Evolutionary conservation across 1,140 invertebrate genomes (phyloP), one percentile per base, ranked within the genome.

Genomic region (Atta colombica): DNA sequence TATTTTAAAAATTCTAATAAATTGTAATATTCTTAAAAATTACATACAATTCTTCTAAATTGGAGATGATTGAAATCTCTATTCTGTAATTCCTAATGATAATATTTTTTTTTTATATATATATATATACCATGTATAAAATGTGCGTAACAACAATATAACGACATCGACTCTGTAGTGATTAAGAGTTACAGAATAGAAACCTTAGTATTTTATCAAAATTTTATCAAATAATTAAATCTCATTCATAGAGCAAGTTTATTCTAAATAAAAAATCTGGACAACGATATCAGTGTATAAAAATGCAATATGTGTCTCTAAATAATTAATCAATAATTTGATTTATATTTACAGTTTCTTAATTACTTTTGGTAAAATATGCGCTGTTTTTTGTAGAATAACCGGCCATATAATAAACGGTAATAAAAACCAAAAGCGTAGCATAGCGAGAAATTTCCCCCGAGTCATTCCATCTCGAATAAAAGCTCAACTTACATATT

Each of bases 401-500:
- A 35, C 28, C 31, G 45, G 18, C 18, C 53, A 49, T 61, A 39
- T 35, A 84, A 84, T 72, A 82, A 72, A 61, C 69, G 69, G 55
- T 74, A 63, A 74, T 84, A 84, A 84, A 84, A 85, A 66, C 45
- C 49, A 58, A 78, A 77, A 31, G 82, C 49, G 21, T 60, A 49
- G 60, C 49, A 39, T 14, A 31, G 82, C 49, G 82, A 78, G 72
- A 85, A 85, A 66, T 85, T 85, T 85, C 49, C 51, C 75, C 49
- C 82, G 74, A 85, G 74, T 78, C 72, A 78, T 85, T 66, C 60
- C 51, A 66, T 85, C 61, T 66, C 82, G 74, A 78, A 85, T 77
- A 78, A 85, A 78, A 77, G 82, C 82, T 78, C 45, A 39, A 71
- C 55, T 84, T 84, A 84, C 80, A 84, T 84, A 84, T 84, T 84